Base-by-base conservation (phyloP, 2,888 invertebrate species). In the Pheosia tremula region DNA sequence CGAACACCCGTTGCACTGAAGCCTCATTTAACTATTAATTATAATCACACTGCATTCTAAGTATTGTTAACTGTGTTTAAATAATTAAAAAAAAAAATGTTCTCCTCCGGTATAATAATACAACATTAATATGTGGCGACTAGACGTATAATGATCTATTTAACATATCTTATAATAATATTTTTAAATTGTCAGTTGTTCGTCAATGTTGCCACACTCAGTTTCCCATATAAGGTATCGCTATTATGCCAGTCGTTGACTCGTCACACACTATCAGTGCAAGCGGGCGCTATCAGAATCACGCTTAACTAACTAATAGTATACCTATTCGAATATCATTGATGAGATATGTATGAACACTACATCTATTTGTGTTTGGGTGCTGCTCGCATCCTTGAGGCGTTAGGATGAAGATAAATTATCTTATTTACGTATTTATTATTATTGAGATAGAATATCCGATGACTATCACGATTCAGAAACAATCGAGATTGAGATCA, bases 321-420 rank as follows among this genome's bases (percentile, higher is more conserved):
- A 57, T 62, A 66, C 9, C 57, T 67, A 76, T 49, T 68, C 62
- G 68, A 79, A 79, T 78, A 77, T 79, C 79, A 72, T 75, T 75
- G 66, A 69, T 69, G 65, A 68, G 75, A 78, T 78, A 79, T 78
- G 77, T 72, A 63, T 76, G 39, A 64, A 61, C 47, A 57, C 60
- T 63, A 66, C 63, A 68, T 66, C 59, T 58, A 63, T 24, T 24
- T 24, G 24, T 24, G 24, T 0, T 24, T 24, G 24, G 24, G 24
- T 24, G 24, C 24, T 1, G 24, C 41, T 61, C 56, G 61, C 59
- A 53, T 13, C 37, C 55, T 55, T n/a, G 11, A 4, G 55, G 39
- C 55, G 39, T 55, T 36, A 4, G 24, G 36, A 53, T 37, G 10
- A 53, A 37, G 37, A 53, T 50, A 24, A 24, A 24, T 37, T 37